Percentiles rank a stretch among this genome's conserved stretches.
Conservation (phyloP, 1,140 invertebrate genomes). For the Eubasilissa regina region DNA sequence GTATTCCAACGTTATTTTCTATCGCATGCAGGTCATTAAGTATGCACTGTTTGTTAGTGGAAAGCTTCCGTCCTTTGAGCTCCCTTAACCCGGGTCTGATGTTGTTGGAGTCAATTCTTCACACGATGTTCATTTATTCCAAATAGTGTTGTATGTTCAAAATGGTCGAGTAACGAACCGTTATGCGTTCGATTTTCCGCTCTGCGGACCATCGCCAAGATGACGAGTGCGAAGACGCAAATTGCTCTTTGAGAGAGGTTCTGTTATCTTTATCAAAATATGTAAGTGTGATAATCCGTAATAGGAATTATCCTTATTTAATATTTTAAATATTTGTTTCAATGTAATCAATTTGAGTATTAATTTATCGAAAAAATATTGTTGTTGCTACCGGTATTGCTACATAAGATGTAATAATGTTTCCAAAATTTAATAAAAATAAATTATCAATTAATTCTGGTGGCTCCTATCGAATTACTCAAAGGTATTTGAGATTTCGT, state of each 20-base stretch:
- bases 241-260: background rate
- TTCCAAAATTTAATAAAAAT: no score
- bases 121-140: slow-evolving; percentile 55
- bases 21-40: background rate
- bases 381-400: no score
- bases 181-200: slow-evolving; percentile 56
- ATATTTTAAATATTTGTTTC: no score
- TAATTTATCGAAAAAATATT: no score
- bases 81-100: background rate
- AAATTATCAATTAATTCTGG: no score
- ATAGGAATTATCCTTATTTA: no score
- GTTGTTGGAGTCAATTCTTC: background rate
- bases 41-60: slow-evolving; percentile 12
- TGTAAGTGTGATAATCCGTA: no score
- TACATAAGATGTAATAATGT: no score
- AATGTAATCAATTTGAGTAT: no score
- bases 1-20: background rate
- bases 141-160: slow-evolving; percentile 42
- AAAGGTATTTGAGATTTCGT: no score
- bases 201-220: slow-evolving; percentile 3
- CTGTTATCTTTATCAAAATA: background rate
- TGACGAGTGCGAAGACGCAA: background rate
- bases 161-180: slow-evolving; percentile 57
- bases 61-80: background rate
- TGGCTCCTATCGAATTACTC: no score